These are phyloP conservation scores for Phataginus tetradactyla DNA, from an alignment of 2,797 vertebrate species.

Conservation along the genomic window DNA sequence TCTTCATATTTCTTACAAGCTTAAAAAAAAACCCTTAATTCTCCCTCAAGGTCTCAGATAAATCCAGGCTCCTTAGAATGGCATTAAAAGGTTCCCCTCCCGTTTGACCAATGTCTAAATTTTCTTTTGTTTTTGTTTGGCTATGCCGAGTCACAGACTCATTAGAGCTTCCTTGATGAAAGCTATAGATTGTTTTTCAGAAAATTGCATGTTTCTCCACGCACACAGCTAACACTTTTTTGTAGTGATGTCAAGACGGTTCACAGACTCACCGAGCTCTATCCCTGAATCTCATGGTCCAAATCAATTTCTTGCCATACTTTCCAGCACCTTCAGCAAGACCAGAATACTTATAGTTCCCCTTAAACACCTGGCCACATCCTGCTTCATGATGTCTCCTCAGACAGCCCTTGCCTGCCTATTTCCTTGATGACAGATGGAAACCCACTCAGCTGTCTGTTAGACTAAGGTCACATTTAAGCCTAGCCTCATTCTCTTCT, in stretches of 20 bases:
- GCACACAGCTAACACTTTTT: background rate
- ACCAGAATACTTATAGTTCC: background rate
- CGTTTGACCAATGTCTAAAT: background rate
- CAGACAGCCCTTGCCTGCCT: background rate
- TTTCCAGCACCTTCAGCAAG: background rate
- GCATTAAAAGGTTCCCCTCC: background rate
- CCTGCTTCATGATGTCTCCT: background rate
- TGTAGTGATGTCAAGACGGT: background rate
- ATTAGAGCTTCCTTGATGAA: background rate
- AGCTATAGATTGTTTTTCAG: background rate
- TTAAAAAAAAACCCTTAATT: background rate
- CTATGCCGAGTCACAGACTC: background rate
- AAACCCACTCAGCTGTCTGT: background rate
- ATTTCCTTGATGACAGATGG: background rate
- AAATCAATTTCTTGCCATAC: background rate
- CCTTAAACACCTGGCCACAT: background rate
- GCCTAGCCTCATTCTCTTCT: background rate
- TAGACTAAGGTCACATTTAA: background rate
- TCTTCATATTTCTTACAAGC: background rate
- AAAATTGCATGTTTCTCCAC: background rate
- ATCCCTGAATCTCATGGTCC: background rate
- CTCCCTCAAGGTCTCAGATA: background rate
- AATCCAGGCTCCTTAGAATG: background rate
- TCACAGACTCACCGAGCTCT: background rate
- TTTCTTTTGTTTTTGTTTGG: background rate